Conservation (phyloP, 2,797 vertebrate genomes). For the Trachurus trachurus region DNA sequence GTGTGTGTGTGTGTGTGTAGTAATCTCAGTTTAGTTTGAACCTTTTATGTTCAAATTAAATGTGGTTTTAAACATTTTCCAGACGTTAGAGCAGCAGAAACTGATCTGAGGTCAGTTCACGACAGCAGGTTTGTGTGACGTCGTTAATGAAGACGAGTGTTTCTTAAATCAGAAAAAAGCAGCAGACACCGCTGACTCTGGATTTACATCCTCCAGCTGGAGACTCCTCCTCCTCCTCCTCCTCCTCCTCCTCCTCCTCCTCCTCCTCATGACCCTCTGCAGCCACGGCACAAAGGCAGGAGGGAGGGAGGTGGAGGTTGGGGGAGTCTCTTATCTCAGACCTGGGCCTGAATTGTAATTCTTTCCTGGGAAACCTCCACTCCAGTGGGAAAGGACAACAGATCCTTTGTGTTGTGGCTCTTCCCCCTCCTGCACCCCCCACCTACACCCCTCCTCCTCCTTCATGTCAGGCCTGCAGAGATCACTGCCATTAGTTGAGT, state of each 20-base stretch:
- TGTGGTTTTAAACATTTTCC: too few species aligned
- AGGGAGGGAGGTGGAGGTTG: too few species aligned
- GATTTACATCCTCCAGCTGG: slow-evolving; percentile 80
- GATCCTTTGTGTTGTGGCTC: slow-evolving; percentile 69
- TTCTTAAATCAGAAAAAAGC: slow-evolving; percentile 4
- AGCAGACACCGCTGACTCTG: slow-evolving; percentile 33
- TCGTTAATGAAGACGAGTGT: slow-evolving; percentile 3
- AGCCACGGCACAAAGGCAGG: slow-evolving; percentile 61
- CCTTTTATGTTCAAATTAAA: too few species aligned
- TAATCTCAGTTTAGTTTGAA: too few species aligned
- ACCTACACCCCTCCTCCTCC: slow-evolving; percentile 22
- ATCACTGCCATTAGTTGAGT: slow-evolving; percentile 33
- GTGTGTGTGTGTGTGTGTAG: too few species aligned
- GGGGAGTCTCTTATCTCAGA: slow-evolving; percentile 48
- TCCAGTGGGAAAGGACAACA: slow-evolving; percentile 76
- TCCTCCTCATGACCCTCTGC: slow-evolving; percentile 66
- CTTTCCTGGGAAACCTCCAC: slow-evolving; percentile 74
- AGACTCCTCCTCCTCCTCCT: not conserved
- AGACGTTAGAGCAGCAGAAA: too few species aligned
- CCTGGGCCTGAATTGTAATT: slow-evolving; percentile 65
- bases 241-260: not conserved
- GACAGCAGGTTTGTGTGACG: too few species aligned
- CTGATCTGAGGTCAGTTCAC: too few species aligned
- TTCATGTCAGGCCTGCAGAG: slow-evolving; percentile 35
- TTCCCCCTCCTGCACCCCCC: slow-evolving; percentile 25